Evolutionary conservation across 1,140 invertebrate species (phyloP).

Genomic region (Cyrtorhinus lividipennis): DNA sequence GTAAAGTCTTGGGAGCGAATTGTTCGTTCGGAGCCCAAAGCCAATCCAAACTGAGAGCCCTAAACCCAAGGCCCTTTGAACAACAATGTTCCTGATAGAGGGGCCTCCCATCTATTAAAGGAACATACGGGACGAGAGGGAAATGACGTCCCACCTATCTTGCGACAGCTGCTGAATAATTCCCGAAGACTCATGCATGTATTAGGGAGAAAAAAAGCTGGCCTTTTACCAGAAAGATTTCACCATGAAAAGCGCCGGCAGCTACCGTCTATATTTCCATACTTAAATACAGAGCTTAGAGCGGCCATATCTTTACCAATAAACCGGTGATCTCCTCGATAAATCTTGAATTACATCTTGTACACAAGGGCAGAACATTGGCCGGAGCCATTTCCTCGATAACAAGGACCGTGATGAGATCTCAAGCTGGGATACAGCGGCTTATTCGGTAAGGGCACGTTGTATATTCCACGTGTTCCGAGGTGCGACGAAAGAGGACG

Average conservation of each 20-base stretch:
- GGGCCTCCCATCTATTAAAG: background rate
- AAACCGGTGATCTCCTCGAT: background rate
- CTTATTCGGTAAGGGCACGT: too few species aligned
- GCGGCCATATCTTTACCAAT: background rate
- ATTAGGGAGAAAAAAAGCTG: background rate
- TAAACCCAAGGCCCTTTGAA: background rate
- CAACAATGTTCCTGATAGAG: slow-evolving; percentile 5
- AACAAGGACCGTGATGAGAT: background rate
- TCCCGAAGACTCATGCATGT: slow-evolving; percentile 8
- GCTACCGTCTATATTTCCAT: too few species aligned
- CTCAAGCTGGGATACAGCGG: too few species aligned
- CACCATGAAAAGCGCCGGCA: background rate
- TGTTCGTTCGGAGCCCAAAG: background rate
- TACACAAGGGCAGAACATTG: too few species aligned
- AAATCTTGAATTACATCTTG: background rate
- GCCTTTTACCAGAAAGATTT: background rate
- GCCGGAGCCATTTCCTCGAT: background rate
- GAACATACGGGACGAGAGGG: background rate
- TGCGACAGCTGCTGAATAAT: slow-evolving; percentile 6
- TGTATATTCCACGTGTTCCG: too few species aligned
- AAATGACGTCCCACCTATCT: slow-evolving; percentile 5
- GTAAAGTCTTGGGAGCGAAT: slow-evolving; percentile 6
- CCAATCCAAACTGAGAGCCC: slow-evolving; percentile 1
- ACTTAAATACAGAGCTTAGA: too few species aligned
- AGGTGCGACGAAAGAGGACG: too few species aligned